A percentile compares a stretch with the other conserved stretches of the same genome.
These are phyloP conservation scores for Sardina pilchardus DNA, from an alignment of 2,113 vertebrate species.

Conservation along the genomic window DNA sequence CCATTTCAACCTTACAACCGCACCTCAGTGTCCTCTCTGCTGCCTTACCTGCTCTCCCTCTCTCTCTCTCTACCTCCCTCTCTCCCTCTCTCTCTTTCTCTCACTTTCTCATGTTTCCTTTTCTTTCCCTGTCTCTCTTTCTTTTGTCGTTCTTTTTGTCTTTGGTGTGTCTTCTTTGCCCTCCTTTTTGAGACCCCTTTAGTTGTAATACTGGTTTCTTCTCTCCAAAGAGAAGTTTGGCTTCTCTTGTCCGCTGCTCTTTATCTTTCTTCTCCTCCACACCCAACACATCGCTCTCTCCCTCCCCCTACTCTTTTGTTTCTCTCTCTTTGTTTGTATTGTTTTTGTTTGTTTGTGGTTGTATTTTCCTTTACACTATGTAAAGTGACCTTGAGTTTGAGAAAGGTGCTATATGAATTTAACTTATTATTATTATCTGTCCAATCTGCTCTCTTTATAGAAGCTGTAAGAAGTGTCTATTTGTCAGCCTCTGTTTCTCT, in stretches of 20 bases:
- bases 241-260: not conserved
- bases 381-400: too few species aligned
- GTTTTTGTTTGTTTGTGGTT: not conserved
- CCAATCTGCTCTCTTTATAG: too few species aligned
- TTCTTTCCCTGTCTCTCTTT: not conserved
- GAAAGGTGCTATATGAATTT: too few species aligned
- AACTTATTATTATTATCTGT: too few species aligned
- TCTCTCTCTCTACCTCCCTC: not conserved
- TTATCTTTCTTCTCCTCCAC: not conserved
- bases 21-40: constrained; percentile 25
- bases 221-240: not conserved
- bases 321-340: not conserved
- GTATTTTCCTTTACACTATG: too few species aligned
- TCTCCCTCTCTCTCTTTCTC: not conserved
- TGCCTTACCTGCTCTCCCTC: constrained; percentile 25
- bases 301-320: constrained; percentile 7
- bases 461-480: too few species aligned
- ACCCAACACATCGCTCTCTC: not conserved
- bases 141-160: too few species aligned
- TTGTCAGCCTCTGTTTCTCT: not conserved
- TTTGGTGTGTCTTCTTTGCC: not conserved
- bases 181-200: not conserved
- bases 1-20: constrained; percentile 25
- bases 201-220: not conserved
- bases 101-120: not conserved